phyloP scores from a whole-genome alignment of 2,113 vertebrate species.

The Megaceryle torquata region DNA sequence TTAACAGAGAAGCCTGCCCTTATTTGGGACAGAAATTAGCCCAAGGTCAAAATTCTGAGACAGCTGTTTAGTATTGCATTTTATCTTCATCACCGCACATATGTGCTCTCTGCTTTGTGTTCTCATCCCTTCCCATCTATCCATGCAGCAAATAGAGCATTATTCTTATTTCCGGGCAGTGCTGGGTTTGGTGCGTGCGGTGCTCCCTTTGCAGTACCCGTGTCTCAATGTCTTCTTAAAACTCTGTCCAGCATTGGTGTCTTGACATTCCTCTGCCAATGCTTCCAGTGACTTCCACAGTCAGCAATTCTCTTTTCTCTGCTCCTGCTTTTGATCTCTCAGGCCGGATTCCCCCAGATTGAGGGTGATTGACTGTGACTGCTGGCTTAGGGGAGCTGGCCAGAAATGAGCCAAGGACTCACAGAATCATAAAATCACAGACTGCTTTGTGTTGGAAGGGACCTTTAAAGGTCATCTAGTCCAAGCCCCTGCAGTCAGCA shows the following conservation, averaged over 20 bases:
- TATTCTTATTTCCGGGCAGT: accelerated
- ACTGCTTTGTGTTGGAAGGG: background rate
- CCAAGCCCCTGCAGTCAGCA: background rate
- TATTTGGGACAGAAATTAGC: background rate
- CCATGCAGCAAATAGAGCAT: no score
- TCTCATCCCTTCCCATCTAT: background rate
- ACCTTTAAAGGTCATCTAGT: background rate
- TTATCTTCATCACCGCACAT: background rate
- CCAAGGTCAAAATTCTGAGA: background rate
- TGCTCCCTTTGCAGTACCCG: accelerated
- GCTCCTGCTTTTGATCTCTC: background rate
- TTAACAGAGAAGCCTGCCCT: background rate
- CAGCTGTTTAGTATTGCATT: background rate
- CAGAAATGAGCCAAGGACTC: no score
- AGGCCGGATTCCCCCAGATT: no score
- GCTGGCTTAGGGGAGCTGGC: no score
- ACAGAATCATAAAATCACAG: background rate
- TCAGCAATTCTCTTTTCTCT: accelerated
- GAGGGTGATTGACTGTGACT: accelerated
- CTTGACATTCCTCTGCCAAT: accelerated
- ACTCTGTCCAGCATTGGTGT: accelerated
- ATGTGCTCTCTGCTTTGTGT: background rate
- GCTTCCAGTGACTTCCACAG: background rate
- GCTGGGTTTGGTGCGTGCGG: accelerated
- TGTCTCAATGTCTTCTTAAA: accelerated